phyloP scores from a whole-genome alignment of 1,140 invertebrate species.

The Grapholita molesta region DNA sequence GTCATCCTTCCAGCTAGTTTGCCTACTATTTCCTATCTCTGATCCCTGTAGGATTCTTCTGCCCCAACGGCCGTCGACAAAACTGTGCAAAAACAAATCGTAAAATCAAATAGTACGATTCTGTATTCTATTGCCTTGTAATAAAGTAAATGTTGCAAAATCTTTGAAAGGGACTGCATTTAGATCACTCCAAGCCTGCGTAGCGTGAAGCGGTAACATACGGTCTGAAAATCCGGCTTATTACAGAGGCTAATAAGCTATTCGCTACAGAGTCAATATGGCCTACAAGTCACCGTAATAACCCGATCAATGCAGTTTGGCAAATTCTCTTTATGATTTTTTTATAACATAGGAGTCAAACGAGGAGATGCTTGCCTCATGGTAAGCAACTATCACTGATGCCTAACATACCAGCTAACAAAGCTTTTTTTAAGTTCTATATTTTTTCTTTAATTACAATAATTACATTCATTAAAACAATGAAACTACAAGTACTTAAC shows the following conservation, averaged over 20 bases:
- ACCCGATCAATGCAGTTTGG: not conserved
- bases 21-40: too few relatives aligned
- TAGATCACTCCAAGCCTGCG: not conserved
- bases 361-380: not conserved
- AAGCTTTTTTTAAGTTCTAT: too few relatives aligned
- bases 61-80: too few relatives aligned
- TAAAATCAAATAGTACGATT: not conserved
- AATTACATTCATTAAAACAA: too few relatives aligned
- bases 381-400: too few relatives aligned
- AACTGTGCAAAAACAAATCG: not conserved
- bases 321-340: not conserved
- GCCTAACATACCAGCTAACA: too few relatives aligned
- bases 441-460: too few relatives aligned
- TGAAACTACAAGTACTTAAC: too few relatives aligned
- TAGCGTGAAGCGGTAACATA: not conserved
- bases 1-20: too few relatives aligned
- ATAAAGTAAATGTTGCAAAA: not conserved
- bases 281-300: not conserved
- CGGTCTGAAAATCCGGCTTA: not conserved
- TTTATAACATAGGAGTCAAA: not conserved
- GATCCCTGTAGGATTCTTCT: too few relatives aligned
- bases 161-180: not conserved
- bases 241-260: slow-evolving; percentile 10
- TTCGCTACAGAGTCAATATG: not conserved
- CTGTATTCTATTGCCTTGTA: not conserved